Conservation (phyloP, 1,140 invertebrate genomes). For the Lasioglossum baleicum region DNA sequence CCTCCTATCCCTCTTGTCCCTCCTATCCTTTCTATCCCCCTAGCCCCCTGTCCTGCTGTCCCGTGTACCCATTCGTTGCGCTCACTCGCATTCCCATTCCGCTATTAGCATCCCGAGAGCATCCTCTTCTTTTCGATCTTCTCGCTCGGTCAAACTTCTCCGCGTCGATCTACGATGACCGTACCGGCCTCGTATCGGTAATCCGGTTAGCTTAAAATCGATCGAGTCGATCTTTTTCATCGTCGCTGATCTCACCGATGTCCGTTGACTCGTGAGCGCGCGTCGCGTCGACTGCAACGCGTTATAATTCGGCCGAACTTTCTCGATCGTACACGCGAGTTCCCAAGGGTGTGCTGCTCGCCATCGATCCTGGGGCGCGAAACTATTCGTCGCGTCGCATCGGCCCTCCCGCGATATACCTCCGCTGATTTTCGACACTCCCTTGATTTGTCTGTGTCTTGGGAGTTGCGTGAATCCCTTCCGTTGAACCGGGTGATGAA, state of each 20-base stretch:
- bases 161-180: background rate
- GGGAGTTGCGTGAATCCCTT: slow-evolving; percentile 57
- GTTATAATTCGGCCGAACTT: background rate
- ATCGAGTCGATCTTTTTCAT: too few species aligned
- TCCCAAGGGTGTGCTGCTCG: slow-evolving; percentile 15
- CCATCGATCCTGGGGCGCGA: slow-evolving; percentile 41
- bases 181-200: background rate
- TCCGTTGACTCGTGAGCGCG: background rate
- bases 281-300: too few species aligned
- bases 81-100: slow-evolving; percentile 1
- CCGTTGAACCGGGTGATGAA: slow-evolving; percentile 63
- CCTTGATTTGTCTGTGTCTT: slow-evolving; percentile 67
- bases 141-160: background rate
- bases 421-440: slow-evolving; percentile 42
- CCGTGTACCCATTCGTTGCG: background rate
- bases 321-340: background rate
- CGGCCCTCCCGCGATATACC: slow-evolving; percentile 16
- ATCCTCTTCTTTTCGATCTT: background rate
- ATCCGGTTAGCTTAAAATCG: background rate
- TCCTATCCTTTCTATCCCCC: slow-evolving; percentile 2
- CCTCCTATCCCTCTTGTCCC: background rate
- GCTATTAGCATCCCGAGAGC: slow-evolving; percentile 6
- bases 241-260: background rate
- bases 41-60: background rate
- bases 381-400: slow-evolving; percentile 4